Conservation (phyloP, 2,797 vertebrate genomes). For the Pteropus rufus region DNA sequence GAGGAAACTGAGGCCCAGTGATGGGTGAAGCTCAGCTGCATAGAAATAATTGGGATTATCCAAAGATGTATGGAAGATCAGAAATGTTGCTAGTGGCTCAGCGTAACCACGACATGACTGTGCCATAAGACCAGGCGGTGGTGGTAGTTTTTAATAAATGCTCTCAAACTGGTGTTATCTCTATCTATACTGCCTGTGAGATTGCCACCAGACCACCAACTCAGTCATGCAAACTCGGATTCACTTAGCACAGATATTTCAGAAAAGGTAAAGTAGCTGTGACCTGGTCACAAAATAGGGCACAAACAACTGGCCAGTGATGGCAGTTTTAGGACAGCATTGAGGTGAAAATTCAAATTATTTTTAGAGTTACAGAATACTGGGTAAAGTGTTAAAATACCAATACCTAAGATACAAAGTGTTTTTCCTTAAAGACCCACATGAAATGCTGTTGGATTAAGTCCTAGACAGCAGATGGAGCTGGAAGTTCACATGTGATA, state of each 20-base stretch:
- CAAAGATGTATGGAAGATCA: neutral
- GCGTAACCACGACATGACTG: neutral
- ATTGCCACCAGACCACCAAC: neutral
- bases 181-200: neutral
- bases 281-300: neutral
- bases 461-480: neutral
- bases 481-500: neutral
- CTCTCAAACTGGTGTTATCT: neutral
- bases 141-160: neutral
- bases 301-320: neutral
- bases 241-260: neutral
- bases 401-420: neutral
- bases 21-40: neutral
- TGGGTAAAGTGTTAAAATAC: neutral
- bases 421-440: neutral
- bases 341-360: neutral
- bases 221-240: neutral
- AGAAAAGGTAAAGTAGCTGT: neutral
- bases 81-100: neutral
- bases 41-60: neutral
- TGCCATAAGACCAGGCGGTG: neutral
- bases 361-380: neutral
- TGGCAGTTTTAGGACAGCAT: neutral
- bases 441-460: neutral
- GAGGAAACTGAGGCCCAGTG: neutral